Evolutionary conservation across 2,888 invertebrate species (phyloP), one percentile per base, ranked within the genome.

Genomic region (Carcina quercana): DNA sequence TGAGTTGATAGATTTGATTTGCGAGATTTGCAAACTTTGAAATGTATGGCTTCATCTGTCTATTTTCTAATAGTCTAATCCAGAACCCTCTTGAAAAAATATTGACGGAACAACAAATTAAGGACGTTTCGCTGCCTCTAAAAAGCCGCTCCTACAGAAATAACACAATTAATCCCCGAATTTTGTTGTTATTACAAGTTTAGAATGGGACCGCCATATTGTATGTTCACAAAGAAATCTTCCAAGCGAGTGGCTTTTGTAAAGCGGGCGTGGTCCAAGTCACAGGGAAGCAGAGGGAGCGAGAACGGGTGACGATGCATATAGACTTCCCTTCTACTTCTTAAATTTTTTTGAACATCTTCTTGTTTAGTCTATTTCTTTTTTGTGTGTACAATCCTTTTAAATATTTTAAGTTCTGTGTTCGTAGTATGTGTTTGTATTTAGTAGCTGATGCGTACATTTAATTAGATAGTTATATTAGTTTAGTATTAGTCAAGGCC

Each of bases 101-200:
- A 55, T 57, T 59, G 54, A 45, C 48, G 50, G 53, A 66, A 62
- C 57, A 74, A 63, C 70, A 62, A 50, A 66, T 74, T 75, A 71
- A 33, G 57, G 42, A 60, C 72, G 56, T 51, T 44, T 42, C 53
- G 58, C 30, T 49, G 60, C 37, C 41, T 52, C 32, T 44, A 40
- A 58, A 71, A 71, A 65, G 65, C 49, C 45, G 34, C 36, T 49
- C 55, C 50, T 49, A 58, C 56, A 71, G 68, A 73, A 76, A 78
- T 74, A 74, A 72, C 62, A 68, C 66, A 69, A 69, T 74, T 74
- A 73, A 73, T 70, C 60, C 50, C 32, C 44, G 55, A 59, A 65
- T 69, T 61, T 58, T 53, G 51, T 61, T 72, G 67, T 73, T 73
- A 71, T 72, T 63, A 57, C 64, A 67, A 71, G 67, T 72, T 74